Evolutionary conservation across 1,140 invertebrate species (phyloP).

Genomic region (Babylonia areolata): DNA sequence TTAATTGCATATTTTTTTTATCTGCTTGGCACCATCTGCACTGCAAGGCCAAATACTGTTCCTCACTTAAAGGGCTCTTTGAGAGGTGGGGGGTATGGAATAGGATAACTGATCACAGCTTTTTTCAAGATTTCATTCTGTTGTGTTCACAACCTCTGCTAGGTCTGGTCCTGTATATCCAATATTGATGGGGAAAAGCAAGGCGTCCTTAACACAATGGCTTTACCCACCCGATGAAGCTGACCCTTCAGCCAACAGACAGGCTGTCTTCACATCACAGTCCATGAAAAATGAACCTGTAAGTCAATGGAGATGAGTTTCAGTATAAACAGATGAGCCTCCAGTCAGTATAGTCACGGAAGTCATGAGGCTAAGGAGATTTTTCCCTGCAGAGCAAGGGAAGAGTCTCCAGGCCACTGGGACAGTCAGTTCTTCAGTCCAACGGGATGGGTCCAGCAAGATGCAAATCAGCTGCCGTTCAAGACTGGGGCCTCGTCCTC

Average conservation of each 20-base stretch:
- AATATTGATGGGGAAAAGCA: not conserved
- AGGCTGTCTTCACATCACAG: not conserved
- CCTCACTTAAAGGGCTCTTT: not conserved
- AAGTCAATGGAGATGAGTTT: not conserved
- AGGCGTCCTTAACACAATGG: no score
- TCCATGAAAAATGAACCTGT: not conserved
- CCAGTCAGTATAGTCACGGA: no score
- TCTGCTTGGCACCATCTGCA: not conserved
- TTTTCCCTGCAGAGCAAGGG: not conserved
- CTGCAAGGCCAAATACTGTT: not conserved
- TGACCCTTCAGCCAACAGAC: not conserved
- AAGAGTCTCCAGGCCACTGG: not conserved
- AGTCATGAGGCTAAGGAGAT: no score
- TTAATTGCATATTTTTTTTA: no score
- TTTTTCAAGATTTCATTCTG: no score
- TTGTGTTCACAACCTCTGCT: not conserved
- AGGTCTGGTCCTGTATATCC: not conserved
- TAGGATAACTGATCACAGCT: not conserved
- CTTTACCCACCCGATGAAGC: no score
- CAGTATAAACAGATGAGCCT: not conserved
- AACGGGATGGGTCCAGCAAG: not conserved
- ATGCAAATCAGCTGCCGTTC: slow-evolving; percentile 2
- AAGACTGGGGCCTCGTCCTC: slow-evolving; percentile 12
- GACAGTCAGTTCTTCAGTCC: not conserved
- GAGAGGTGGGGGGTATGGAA: no score